Base-by-base conservation (phyloP, 2,888 invertebrate species). In the Horisme vitalbata region DNA sequence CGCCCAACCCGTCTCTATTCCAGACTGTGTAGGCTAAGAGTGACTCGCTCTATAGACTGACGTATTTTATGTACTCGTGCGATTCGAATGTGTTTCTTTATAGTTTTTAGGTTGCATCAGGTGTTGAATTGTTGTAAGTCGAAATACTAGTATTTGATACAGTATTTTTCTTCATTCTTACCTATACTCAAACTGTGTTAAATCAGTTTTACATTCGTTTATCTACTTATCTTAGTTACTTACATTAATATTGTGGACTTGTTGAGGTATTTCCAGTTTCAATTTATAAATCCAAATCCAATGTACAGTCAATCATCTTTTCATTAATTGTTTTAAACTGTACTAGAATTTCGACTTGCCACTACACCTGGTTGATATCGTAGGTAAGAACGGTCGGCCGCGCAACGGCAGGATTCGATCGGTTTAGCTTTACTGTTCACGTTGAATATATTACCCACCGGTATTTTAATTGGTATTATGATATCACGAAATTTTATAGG, bases 381-480 rank as follows among this genome's bases (percentile, higher is more conserved):
- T 52, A 56, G 63, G 62, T 55, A 63, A 56, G 71, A 68, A 70
- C 65, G 75, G 70, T 76, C 79, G 80, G 73, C 78, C 79, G 83
- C 79, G 82, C 79, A 68, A 62, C 65, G 68, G 69, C 63, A 69
- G 63, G 66, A 67, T 65, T 69, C 69, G 70, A 69, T 66, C 68
- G 66, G 69, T 65, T 61, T 71, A 71, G 73, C 66, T 78, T 75
- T 76, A 76, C 71, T 75, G 59, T 70, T 68, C 61, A 61, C 64
- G 74, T 79, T 80, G 77, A 83, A 83, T 82, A 82, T 81, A 80
- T 73, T 87, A 83, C 88, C 88, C 88, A 88, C 88, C 88, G 88
- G 83, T 88, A 87, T 85, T 83, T 79, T 88, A 84, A 89, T 89
- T 89, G 88, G 88, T 86, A 84, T 84, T 83, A 82, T 77, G 75